These are phyloP conservation scores for Cheilosia vulpina DNA, from an alignment of 2,888 invertebrate genomes.

Conservation along the genomic window DNA sequence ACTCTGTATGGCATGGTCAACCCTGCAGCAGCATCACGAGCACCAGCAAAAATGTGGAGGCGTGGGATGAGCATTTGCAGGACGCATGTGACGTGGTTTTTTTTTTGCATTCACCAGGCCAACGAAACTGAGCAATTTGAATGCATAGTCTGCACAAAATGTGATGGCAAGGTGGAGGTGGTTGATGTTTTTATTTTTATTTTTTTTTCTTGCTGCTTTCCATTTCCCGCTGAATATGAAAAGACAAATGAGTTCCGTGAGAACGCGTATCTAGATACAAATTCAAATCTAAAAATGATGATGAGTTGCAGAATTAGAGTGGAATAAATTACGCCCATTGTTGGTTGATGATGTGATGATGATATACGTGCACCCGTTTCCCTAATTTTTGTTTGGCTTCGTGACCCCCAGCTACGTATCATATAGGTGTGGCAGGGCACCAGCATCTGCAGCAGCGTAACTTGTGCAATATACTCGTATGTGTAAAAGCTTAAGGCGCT, in stretches of 20 bases:
- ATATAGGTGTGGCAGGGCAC: slow-evolving; percentile 50
- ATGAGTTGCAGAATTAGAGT: slow-evolving; percentile 72
- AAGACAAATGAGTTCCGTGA: slow-evolving; percentile 67
- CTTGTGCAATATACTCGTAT: slow-evolving; percentile 48
- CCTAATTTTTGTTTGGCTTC: slow-evolving; percentile 28
- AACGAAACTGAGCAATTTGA: slow-evolving; percentile 67
- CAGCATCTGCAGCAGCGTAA: slow-evolving; percentile 18
- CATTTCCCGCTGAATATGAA: slow-evolving; percentile 69
- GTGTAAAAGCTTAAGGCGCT: slow-evolving; percentile 30
- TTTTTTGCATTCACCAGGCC: slow-evolving; percentile 37
- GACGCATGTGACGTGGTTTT: slow-evolving; percentile 65
- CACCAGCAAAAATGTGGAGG: slow-evolving; percentile 48
- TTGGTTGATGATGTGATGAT: slow-evolving; percentile 51
- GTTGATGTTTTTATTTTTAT: slow-evolving; percentile 7
- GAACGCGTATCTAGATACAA: slow-evolving; percentile 51
- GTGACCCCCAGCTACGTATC: slow-evolving; percentile 44
- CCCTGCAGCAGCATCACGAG: slow-evolving; percentile 38
- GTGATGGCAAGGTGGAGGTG: slow-evolving; percentile 46
- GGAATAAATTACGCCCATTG: slow-evolving; percentile 70
- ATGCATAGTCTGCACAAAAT: slow-evolving; percentile 73
- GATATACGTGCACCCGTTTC: slow-evolving; percentile 27
- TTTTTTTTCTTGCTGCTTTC: slow-evolving; percentile 28
- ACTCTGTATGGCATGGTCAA: slow-evolving; percentile 48
- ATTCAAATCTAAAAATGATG: slow-evolving; percentile 68
- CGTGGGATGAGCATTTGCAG: slow-evolving; percentile 64